phyloP scores from a whole-genome alignment of 2,888 invertebrate species.

The Dolichomitus sp. region DNA sequence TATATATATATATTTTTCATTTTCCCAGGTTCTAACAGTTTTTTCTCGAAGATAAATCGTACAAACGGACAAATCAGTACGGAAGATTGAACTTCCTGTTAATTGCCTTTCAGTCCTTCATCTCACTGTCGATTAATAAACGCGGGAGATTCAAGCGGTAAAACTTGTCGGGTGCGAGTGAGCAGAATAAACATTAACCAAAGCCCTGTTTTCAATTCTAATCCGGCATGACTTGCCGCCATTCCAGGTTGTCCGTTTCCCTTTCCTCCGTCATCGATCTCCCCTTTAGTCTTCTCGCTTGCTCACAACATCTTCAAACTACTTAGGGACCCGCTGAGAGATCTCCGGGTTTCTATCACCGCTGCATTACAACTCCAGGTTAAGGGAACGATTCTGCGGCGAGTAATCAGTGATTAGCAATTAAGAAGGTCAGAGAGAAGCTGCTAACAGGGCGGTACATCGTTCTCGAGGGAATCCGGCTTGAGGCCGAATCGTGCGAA shows the following conservation, averaged over 20 bases:
- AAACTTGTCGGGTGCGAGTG: conserved; percentile 6
- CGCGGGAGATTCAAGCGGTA: background rate
- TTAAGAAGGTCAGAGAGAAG: conserved; percentile 54
- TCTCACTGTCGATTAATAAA: background rate
- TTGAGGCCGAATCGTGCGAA: conserved; percentile 29
- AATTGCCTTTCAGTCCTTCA: background rate
- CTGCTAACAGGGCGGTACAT: conserved; percentile 39
- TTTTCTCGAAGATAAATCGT: background rate
- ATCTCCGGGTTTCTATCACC: conserved; percentile 31
- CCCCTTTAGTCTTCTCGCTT: conserved; percentile 22
- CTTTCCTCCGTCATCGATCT: conserved; percentile 39
- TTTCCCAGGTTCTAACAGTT: background rate
- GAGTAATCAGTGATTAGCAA: conserved; percentile 65
- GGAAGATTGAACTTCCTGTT: no score
- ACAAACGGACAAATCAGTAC: background rate
- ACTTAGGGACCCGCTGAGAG: conserved; percentile 16
- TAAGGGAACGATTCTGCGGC: background rate
- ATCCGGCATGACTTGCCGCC: conserved; percentile 36
- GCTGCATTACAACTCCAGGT: conserved; percentile 31
- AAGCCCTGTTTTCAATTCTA: conserved; percentile 16
- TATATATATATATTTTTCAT: no score
- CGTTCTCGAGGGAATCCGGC: conserved; percentile 36
- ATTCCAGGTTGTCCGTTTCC: conserved; percentile 2
- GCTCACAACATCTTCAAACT: conserved; percentile 31
- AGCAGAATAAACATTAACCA: conserved; percentile 49